phyloP scores from a whole-genome alignment of 2,113 vertebrate species.

The Cebidichthys violaceus region DNA sequence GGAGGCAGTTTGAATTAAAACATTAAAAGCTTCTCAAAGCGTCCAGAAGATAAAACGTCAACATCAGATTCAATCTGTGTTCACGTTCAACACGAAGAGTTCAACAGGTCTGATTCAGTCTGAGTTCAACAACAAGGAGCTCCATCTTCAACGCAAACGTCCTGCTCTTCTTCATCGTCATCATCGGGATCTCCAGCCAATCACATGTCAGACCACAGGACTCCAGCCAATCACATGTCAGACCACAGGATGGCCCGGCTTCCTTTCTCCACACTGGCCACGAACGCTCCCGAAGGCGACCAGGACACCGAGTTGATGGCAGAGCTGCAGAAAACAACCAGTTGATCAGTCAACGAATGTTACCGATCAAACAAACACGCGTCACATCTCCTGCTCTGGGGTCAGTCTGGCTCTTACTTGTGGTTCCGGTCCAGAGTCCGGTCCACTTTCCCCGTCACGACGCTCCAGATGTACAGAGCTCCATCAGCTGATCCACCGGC shows the following conservation, averaged over 20 bases:
- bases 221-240: slow-evolving; percentile 82
- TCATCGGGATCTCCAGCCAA: not conserved
- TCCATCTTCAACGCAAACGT: not conserved
- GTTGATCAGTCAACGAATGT: too few relatives aligned
- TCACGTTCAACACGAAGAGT: not conserved
- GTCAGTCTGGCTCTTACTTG: slow-evolving; percentile 81
- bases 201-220: slow-evolving; percentile 90
- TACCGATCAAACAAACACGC: too few relatives aligned
- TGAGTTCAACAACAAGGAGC: not conserved
- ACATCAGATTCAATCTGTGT: not conserved
- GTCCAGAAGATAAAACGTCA: not conserved
- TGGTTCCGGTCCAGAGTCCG: slow-evolving; percentile 90
- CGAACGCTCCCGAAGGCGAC: slow-evolving; percentile 90
- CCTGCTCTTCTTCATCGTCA: not conserved
- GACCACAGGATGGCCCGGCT: slow-evolving; percentile 95
- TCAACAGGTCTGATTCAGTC: not conserved
- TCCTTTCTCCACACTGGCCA: slow-evolving; percentile 96
- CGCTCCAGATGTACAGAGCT: slow-evolving; percentile 92
- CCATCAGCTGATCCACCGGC: slow-evolving; percentile 94
- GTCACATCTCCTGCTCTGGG: too few relatives aligned
- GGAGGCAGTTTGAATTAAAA: not conserved
- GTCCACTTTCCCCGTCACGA: slow-evolving; percentile 93
- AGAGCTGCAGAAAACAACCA: slow-evolving; percentile 81
- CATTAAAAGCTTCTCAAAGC: not conserved
- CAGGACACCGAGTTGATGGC: slow-evolving; percentile 94